Percentiles rank a stretch among this genome's conserved stretches.
These are phyloP conservation scores for Ctenicera cuprea DNA, from an alignment of 2,888 invertebrate species.

Conservation along the genomic window DNA sequence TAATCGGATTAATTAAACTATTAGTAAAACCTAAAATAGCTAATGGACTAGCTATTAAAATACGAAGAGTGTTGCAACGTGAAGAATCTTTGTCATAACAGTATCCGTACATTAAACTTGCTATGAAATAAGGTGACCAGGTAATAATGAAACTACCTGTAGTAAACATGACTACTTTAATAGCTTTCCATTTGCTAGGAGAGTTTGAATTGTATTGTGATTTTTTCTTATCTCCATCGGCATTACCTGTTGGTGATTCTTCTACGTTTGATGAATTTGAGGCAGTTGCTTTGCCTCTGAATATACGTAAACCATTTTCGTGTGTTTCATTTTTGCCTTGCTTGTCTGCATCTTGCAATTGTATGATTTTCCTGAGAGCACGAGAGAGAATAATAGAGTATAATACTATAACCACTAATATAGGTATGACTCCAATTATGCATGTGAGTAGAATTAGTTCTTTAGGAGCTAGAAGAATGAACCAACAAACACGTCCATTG, in stretches of 20 bases:
- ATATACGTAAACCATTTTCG: slow-evolving; percentile 57
- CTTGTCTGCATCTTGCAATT: slow-evolving; percentile 70
- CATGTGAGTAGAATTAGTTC: slow-evolving; percentile 76
- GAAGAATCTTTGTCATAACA: slow-evolving; percentile 71
- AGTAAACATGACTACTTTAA: slow-evolving; percentile 78
- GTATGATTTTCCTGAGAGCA: slow-evolving; percentile 76
- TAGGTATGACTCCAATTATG: slow-evolving; percentile 75
- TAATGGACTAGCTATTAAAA: slow-evolving; percentile 76
- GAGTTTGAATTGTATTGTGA: slow-evolving; percentile 46
- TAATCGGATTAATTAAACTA: slow-evolving; percentile 79
- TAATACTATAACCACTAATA: slow-evolving; percentile 71
- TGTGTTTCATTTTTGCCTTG: slow-evolving; percentile 38
- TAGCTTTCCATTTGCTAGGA: slow-evolving; percentile 78
- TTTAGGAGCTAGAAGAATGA: slow-evolving; percentile 76
- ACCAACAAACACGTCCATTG: slow-evolving; percentile 76
- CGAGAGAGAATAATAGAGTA: slow-evolving; percentile 77
- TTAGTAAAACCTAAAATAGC: slow-evolving; percentile 78
- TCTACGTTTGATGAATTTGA: not conserved
- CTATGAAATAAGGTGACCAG: slow-evolving; percentile 80
- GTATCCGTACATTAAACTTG: slow-evolving; percentile 75
- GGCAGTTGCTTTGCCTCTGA: slow-evolving; percentile 58
- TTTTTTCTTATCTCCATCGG: slow-evolving; percentile 48
- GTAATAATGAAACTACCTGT: slow-evolving; percentile 78
- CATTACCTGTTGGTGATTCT: slow-evolving; percentile 34
- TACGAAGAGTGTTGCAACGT: slow-evolving; percentile 73